phyloP scores from a whole-genome alignment of 2,888 invertebrate genomes.

The Apantesis nais region DNA sequence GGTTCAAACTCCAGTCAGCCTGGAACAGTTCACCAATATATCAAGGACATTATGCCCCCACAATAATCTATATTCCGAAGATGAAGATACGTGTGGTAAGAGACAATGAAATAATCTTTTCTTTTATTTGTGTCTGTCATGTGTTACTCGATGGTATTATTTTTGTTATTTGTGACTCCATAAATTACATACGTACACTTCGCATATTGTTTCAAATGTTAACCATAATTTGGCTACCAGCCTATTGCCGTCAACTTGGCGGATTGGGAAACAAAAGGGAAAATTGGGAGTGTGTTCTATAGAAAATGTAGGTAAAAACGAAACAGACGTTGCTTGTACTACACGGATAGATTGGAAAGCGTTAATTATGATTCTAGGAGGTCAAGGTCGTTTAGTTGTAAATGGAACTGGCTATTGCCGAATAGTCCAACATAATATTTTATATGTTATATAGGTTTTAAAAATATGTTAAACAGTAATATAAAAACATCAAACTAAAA shows the following conservation, averaged over 20 bases:
- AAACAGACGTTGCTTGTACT: neutral
- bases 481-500: too few species aligned
- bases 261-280: neutral
- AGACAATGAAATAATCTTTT: slow-evolving; percentile 4
- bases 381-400: neutral
- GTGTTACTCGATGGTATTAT: slow-evolving; percentile 1
- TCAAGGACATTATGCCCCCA: slow-evolving; percentile 88
- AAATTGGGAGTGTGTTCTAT: neutral
- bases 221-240: neutral
- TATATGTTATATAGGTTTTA: too few species aligned
- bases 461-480: too few species aligned
- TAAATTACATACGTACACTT: neutral
- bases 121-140: neutral
- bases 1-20: slow-evolving; percentile 82
- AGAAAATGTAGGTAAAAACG: neutral
- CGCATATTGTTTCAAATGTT: neutral
- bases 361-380: neutral
- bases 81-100: slow-evolving; percentile 75
- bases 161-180: neutral
- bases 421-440: too few species aligned
- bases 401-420: too few species aligned
- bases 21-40: slow-evolving; percentile 82
- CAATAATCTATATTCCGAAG: slow-evolving; percentile 77
- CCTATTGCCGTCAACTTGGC: too few species aligned
- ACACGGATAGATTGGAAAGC: neutral